Base-by-base conservation (phyloP, 1,140 invertebrate genomes). In the Heliconius nattereri region DNA sequence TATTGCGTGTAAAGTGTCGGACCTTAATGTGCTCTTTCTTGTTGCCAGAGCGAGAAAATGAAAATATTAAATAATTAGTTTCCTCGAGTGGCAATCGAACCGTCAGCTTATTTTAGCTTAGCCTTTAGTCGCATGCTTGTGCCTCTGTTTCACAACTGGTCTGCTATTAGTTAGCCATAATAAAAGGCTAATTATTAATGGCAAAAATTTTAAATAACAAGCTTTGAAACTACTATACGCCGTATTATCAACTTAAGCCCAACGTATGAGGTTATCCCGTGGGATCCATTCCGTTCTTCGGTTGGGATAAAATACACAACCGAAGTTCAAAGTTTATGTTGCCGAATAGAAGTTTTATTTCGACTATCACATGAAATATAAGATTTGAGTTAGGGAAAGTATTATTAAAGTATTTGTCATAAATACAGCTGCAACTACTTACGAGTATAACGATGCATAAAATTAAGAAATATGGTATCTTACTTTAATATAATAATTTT, bases 231-330 rank as follows among this genome's bases (percentile, higher is more conserved):
- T 66, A n/a, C 26, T 66, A 60, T 23, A 60, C 40, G 19, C 49
- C 26, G 26, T 26, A 66, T 66, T 66, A 66, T 66, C 26, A 29
- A 29, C 8, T 66, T 66, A 29, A 66, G 26, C 23, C 3, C 16
- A 66, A 29, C 26, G 60, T 66, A 66, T 66, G 8, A 3, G 26
- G 26, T 3, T 66, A 66, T 66, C 60, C 60, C 60, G 60, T 26
- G 60, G 60, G 60, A 66, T 66, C 60, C 60, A 66, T 66, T 66
- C 13, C 5, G 60, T 66, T 66, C 60, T 66, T 66, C 60, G 60
- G 26, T 66, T 29, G 9, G 60, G 60, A 26, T 66, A 29, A 66
- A 66, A 66, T 66, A 66, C 60, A 66, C 60, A 66, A 66, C 60
- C 60, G 23, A 29, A 29, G 60, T 66, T 16, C 60, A 66, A 26